Base-by-base conservation (phyloP, 2,888 invertebrate species). In the Pycnomerus fuliginosus region DNA sequence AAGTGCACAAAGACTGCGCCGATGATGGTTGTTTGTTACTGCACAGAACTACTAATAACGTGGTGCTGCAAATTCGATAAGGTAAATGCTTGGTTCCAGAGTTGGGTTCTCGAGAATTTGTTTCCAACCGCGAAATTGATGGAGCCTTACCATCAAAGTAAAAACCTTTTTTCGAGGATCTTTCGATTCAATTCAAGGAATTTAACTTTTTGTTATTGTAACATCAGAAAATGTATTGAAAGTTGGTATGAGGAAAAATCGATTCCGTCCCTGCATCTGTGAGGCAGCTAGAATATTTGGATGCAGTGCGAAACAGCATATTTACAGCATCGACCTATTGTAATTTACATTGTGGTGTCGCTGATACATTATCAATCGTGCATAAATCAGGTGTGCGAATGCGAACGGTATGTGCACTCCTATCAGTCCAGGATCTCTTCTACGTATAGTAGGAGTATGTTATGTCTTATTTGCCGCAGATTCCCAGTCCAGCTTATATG, bases 321-420 rank as follows among this genome's bases (percentile, higher is more conserved):
- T 70, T 70, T 70, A 70, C 71, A 70, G 62, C 67, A 52, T 49
- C 61, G 56, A 56, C 58, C 59, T 62, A 64, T 68, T 69, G 70
- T 70, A 70, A 69, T 70, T 71, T 66, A 70, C 70, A 71, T 71
- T 70, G 69, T 67, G 65, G 67, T 67, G 68, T 67, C 55, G 64
- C 65, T 65, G 71, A 71, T 70, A 60, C 64, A 62, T 67, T 70
- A 71, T 71, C 70, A 68, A 64, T 67, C 61, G 53, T 48, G 50
- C 60, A 70, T 71, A 71, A 71, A 71, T 71, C 70, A 69, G 64
- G 41, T 38, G 42, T 46, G 55, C 54, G 62, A 62, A 62, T 62
- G 64, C 64, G 58, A 55, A 58, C 62, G 63, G 60, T 62, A 65
- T 60, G 60, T 51, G 52, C 42, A 40, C 40, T 45, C 41, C 48